These are phyloP conservation scores for Pogonomyrmex californicus DNA, from an alignment of 1,140 invertebrate genomes.

Conservation along the genomic window DNA sequence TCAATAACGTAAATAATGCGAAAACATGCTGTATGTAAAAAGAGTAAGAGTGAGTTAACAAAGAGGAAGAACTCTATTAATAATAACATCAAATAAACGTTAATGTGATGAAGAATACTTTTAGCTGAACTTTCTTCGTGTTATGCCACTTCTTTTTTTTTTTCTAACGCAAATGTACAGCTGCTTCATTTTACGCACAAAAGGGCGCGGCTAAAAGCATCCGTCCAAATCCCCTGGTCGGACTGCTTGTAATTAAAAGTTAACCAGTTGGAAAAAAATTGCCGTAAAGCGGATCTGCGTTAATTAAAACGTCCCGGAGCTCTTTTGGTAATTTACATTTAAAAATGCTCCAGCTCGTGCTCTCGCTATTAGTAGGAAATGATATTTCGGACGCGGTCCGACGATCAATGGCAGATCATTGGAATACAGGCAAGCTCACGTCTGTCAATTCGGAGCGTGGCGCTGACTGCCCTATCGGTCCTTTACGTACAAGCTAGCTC, in stretches of 20 bases:
- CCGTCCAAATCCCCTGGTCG: slow-evolving; percentile 25
- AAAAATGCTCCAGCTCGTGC: slow-evolving; percentile 3
- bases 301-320: slow-evolving; percentile 52
- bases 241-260: slow-evolving; percentile 46
- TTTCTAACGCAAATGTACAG: not conserved
- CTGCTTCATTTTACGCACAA: not conserved
- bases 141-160: not conserved
- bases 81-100: not conserved
- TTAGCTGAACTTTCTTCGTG: not conserved
- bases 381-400: slow-evolving; percentile 10
- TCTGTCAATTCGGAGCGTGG: not conserved
- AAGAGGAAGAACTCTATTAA: not conserved
- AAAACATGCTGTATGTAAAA: not conserved
- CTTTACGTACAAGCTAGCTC: not conserved
- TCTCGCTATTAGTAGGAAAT: not conserved
- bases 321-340: slow-evolving; percentile 28
- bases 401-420: not conserved
- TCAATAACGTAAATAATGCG: not conserved
- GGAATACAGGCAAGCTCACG: not conserved
- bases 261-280: slow-evolving; percentile 36
- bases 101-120: not conserved
- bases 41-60: not conserved
- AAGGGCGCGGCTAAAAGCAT: slow-evolving; percentile 12
- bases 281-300: slow-evolving; percentile 10
- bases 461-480: not conserved